Evolutionary conservation across 30 jellyfish, hydroid and myxozoan species (phyloP), one percentile per base, ranked within the genome.

Genomic region (Aurelia sp.): DNA sequence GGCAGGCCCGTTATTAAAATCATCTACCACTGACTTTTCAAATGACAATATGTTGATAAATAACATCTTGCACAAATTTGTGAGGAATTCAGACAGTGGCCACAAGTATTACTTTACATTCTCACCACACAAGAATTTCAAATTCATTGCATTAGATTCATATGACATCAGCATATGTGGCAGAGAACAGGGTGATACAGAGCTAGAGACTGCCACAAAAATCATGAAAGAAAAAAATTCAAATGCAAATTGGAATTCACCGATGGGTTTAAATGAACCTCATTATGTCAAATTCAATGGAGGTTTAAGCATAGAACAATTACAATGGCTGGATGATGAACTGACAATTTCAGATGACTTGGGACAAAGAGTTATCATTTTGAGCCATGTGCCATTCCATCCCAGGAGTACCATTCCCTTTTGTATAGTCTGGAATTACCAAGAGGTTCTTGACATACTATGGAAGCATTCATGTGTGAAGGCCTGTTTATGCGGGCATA

Each of bases 401-500:
- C 97, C 97, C 1, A 71, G 51, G 33, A 83, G 98, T 20, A 74
- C 98, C 61, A 41, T 57, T 55, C 74, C 77, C 41, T 18, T 76
- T 6, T 74, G 96, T 59, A 22, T 87, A 11, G 51, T 80, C 27
- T 93, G 98, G 98, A 93, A 93, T 64, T 71, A 63, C 77, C 84
- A 88, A 53, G 98, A 88, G 20, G 86, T 88, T n/a, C 82, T 93
- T 37, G 80, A 86, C n/a, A 76, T 85, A 0, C 71, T 93, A 18
- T 73, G 89, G 75, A 81, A 61, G 13, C 83, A 73, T 57, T 17
- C 60, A 15, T 93, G 98, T 44, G 98, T 93, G 58, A 95, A 61
- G n/a, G 95, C 96, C 11, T 93, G 96, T 37, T 71, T 93, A 60
- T 79, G 90, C 41, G 98, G 98, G 3, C 98, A 93, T 60, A 57